A percentile compares a stretch with the other conserved stretches of the same genome.
phyloP scores from a whole-genome alignment of 2,113 vertebrate genomes.

The Podocnemis expansa region DNA sequence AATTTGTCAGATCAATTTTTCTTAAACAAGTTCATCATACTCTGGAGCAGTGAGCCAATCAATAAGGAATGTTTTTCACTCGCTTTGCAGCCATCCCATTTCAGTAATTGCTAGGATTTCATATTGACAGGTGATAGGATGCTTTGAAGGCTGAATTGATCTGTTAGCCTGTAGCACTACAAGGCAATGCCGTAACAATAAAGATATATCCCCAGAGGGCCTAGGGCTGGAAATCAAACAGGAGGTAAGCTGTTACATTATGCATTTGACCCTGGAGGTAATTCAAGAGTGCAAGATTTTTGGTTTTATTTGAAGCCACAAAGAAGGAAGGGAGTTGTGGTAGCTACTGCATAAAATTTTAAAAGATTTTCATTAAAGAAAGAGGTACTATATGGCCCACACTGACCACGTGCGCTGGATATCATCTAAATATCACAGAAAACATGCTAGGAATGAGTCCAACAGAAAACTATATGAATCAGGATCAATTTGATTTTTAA shows the following conservation, averaged over 20 bases:
- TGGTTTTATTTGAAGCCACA: slow-evolving; percentile 41
- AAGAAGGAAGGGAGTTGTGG: slow-evolving; percentile 9
- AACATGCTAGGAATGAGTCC: slow-evolving; percentile 25
- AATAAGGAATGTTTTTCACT: slow-evolving; percentile 80
- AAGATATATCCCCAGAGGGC: slow-evolving; percentile 66
- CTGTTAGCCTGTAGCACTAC: slow-evolving; percentile 79
- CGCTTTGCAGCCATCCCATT: slow-evolving; percentile 71
- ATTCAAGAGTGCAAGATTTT: slow-evolving; percentile 50
- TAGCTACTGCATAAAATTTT: neutral
- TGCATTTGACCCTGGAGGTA: slow-evolving; percentile 72
- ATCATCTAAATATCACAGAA: neutral
- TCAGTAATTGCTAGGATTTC: slow-evolving; percentile 81
- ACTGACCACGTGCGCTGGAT: neutral
- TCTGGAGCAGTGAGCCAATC: slow-evolving; percentile 74
- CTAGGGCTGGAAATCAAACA: slow-evolving; percentile 74
- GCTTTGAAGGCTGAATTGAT: slow-evolving; percentile 82
- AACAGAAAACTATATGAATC: neutral
- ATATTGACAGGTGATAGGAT: slow-evolving; percentile 76
- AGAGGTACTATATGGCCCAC: neutral
- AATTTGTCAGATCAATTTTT: slow-evolving; percentile 80
- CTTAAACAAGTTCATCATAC: slow-evolving; percentile 83
- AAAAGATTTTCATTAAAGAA: neutral
- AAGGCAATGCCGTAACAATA: slow-evolving; percentile 76
- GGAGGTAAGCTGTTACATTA: slow-evolving; percentile 74
- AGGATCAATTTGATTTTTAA: neutral